These are phyloP conservation scores for Neolamprologus cancellatus DNA, from an alignment of 2,113 vertebrate genomes.

Conservation along the genomic window DNA sequence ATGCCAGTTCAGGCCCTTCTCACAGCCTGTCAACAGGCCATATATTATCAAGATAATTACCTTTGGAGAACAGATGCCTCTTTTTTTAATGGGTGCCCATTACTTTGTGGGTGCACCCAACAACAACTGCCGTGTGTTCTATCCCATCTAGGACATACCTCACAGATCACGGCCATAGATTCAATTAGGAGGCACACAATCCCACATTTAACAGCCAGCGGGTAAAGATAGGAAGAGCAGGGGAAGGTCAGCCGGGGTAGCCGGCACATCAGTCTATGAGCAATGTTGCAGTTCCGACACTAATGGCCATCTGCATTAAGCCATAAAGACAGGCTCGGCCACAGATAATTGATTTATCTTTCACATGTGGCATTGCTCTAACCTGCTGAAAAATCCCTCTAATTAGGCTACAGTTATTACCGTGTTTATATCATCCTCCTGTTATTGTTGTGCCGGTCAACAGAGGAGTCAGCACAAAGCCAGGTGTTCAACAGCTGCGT, in stretches of 20 bases:
- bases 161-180: neutral
- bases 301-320: conserved; percentile 1
- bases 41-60: conserved; percentile 61
- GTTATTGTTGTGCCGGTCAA: conserved; percentile 26
- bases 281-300: neutral
- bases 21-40: conserved; percentile 45
- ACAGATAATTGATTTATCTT: neutral
- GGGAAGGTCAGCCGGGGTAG: conserved; percentile 1
- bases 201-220: conserved; percentile 8
- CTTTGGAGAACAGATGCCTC: conserved; percentile 44
- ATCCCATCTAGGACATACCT: conserved; percentile 21
- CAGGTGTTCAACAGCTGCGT: conserved; percentile 65
- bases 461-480: conserved; percentile 34
- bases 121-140: conserved; percentile 14
- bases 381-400: conserved; percentile 2
- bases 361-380: neutral
- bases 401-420: neutral
- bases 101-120: conserved; percentile 3
- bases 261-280: neutral
- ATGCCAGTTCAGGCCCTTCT: conserved; percentile 36
- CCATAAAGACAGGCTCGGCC: neutral
- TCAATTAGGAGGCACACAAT: conserved; percentile 36
- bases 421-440: neutral
- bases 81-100: conserved; percentile 24
- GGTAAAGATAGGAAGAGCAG: neutral